These are phyloP conservation scores for Odontomyia ornata DNA, from an alignment of 2,888 invertebrate genomes.

Conservation along the genomic window DNA sequence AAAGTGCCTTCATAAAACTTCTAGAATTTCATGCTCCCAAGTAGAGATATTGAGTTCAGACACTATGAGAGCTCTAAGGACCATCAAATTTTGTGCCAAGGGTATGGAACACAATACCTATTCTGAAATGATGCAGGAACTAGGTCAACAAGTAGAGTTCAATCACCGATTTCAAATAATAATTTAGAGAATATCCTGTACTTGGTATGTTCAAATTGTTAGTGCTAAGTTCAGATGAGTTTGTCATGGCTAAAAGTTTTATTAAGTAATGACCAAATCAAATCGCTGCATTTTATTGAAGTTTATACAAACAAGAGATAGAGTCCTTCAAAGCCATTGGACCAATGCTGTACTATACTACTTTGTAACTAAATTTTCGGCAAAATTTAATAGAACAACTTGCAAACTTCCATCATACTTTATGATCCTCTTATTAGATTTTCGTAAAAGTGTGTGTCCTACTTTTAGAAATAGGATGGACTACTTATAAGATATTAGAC, in stretches of 20 bases:
- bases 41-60: not conserved
- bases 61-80: not conserved
- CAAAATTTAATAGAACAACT: no score
- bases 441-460: conserved; percentile 32
- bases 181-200: not conserved
- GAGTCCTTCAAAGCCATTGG: not conserved
- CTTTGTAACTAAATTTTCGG: no score
- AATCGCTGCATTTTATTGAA: no score
- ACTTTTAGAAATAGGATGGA: conserved; percentile 2
- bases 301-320: no score
- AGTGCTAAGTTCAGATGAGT: no score
- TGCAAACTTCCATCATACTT: conserved; percentile 3
- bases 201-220: no score
- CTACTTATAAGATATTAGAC: not conserved
- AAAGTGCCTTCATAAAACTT: conserved; percentile 25
- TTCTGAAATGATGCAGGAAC: not conserved
- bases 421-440: conserved; percentile 41
- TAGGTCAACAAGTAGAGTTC: not conserved
- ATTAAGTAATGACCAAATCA: no score
- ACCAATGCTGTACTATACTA: no score
- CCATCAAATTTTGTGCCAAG: not conserved
- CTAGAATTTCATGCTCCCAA: not conserved
- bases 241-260: no score
- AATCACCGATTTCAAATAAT: not conserved
- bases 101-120: not conserved